Evolutionary conservation across 2,797 vertebrate genomes (phyloP).

Genomic region (Denticeps clupeoides): DNA sequence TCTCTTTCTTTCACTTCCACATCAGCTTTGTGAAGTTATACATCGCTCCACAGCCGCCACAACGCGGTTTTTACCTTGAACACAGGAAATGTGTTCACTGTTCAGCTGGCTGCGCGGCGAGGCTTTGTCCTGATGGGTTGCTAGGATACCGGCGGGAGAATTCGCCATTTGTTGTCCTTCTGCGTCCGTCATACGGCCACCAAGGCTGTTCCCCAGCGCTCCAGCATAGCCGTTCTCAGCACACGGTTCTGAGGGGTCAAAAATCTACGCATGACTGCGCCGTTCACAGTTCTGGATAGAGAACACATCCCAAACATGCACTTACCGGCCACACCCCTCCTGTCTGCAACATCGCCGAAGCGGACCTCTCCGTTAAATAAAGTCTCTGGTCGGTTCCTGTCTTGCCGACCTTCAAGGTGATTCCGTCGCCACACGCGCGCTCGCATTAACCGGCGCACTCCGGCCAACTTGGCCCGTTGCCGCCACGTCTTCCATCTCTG

Average conservation of each 20-base stretch:
- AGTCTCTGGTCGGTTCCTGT: constrained; percentile 2
- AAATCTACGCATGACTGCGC: too few relatives aligned
- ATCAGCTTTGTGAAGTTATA: too few relatives aligned
- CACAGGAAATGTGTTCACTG: constrained; percentile 59
- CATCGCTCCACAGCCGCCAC: too few relatives aligned
- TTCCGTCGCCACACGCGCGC: constrained; percentile 49
- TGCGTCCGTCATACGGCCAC: not conserved
- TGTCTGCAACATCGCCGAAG: not conserved
- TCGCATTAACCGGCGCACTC: constrained; percentile 44
- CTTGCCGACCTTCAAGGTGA: constrained; percentile 19
- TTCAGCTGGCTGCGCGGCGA: constrained; percentile 39
- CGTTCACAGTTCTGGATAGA: too few relatives aligned
- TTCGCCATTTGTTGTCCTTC: constrained; percentile 21
- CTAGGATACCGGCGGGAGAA: constrained; percentile 30
- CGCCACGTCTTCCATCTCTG: constrained; percentile 76
- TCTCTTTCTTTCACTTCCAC: not conserved
- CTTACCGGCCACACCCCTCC: not conserved
- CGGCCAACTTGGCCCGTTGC: constrained; percentile 52
- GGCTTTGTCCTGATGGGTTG: constrained; percentile 20
- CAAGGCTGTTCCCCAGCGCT: constrained; percentile 4
- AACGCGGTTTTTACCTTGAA: constrained; percentile 54
- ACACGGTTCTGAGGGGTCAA: constrained; percentile 7
- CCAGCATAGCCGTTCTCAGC: constrained; percentile 5
- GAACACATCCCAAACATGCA: not conserved
- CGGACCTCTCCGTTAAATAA: constrained; percentile 2